Evolutionary conservation across 2,797 vertebrate species (phyloP).

Genomic region (Naso thynnoides): DNA sequence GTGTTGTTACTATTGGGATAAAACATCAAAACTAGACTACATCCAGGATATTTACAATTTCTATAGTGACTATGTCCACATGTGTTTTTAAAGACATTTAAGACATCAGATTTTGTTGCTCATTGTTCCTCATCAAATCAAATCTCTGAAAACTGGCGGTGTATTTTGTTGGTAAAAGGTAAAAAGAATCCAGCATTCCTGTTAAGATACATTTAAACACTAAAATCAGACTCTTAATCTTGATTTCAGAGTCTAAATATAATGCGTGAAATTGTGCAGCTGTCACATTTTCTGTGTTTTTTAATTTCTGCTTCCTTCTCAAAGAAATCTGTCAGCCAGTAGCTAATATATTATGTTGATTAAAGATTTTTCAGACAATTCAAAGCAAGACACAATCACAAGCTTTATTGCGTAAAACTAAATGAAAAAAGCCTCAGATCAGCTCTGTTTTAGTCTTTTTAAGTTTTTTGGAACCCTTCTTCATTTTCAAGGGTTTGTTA

Average conservation of each 20-base stretch:
- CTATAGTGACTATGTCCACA: not conserved
- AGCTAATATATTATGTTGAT: not conserved
- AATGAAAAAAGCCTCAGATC: not conserved
- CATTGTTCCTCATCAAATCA: not conserved
- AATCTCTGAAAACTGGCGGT: not conserved
- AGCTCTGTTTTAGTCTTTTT: not conserved
- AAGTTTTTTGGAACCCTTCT: not conserved
- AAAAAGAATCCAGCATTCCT: not conserved
- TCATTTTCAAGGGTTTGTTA: not conserved
- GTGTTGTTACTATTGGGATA: not conserved
- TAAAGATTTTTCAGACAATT: not conserved
- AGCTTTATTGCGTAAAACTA: not conserved
- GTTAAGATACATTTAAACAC: not conserved
- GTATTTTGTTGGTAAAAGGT: not conserved
- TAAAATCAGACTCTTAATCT: not conserved
- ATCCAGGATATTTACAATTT: not conserved
- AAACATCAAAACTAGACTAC: not conserved
- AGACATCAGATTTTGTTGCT: not conserved
- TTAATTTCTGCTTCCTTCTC: not conserved
- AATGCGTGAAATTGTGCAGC: not conserved
- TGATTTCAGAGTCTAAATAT: not conserved
- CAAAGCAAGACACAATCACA: not conserved
- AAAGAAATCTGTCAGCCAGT: not conserved
- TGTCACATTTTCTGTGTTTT: not conserved
- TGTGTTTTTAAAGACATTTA: conserved; percentile 28